These are phyloP conservation scores for Ichneumon xanthorius DNA, from an alignment of 2,888 invertebrate genomes.

Conservation along the genomic window DNA sequence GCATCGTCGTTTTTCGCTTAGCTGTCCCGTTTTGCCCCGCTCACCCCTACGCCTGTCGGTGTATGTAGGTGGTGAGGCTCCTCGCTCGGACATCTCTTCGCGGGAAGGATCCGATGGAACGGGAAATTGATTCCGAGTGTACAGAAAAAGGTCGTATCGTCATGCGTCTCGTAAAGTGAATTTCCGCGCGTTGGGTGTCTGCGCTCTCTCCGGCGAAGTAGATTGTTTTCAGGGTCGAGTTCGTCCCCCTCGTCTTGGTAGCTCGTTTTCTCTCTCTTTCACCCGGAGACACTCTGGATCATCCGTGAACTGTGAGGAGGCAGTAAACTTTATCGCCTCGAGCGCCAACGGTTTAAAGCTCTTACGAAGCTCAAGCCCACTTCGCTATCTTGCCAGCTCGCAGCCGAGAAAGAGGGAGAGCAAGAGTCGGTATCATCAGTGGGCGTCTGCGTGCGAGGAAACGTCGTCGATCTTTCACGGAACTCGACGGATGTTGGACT, in stretches of 20 bases:
- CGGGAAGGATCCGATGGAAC: constrained; percentile 36
- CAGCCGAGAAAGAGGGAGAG: neutral
- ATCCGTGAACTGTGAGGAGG: constrained; percentile 50
- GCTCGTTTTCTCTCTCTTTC: constrained; percentile 25
- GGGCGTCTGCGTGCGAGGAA: neutral
- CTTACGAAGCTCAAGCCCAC: constrained; percentile 29
- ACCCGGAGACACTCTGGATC: constrained; percentile 28
- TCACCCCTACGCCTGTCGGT: too few relatives aligned
- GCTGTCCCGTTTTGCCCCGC: too few relatives aligned
- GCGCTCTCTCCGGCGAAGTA: neutral
- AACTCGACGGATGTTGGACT: neutral
- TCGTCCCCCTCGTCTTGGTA: constrained; percentile 15
- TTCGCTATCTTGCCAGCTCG: constrained; percentile 40
- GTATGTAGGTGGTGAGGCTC: neutral
- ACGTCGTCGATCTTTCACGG: constrained; percentile 16
- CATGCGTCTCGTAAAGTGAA: constrained; percentile 42
- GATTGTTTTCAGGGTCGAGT: constrained; percentile 55
- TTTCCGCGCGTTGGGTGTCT: constrained; percentile 36
- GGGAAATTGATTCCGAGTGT: constrained; percentile 52
- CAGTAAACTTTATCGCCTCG: constrained; percentile 55
- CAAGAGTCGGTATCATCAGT: constrained; percentile 3
- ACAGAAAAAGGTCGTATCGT: constrained; percentile 21
- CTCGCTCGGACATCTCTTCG: constrained; percentile 31
- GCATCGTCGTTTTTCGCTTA: too few relatives aligned
- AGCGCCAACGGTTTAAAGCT: constrained; percentile 44